Conservation (phyloP, 2,888 invertebrate species). For the Deilephila porcellus region DNA sequence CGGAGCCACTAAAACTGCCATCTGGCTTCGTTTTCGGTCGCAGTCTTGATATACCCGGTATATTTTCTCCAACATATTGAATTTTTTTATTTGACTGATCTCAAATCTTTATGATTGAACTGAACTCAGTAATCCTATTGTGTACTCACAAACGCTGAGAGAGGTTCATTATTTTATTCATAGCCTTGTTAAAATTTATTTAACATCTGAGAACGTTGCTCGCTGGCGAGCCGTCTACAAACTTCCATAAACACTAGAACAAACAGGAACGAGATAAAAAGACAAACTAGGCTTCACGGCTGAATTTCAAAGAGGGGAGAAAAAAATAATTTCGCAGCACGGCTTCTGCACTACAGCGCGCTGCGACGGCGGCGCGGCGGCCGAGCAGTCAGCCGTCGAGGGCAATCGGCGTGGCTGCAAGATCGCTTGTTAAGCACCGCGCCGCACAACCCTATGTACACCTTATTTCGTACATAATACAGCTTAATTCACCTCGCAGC, state of each 20-base stretch:
- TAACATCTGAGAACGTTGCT: background rate
- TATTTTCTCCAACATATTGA: too few relatives aligned
- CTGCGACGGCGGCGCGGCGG: constrained; percentile 1
- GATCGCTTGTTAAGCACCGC: constrained; percentile 55
- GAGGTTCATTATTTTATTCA: background rate
- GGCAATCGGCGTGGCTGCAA: constrained; percentile 52
- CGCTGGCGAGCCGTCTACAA: background rate
- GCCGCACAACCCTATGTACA: constrained; percentile 38
- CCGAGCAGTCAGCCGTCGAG: constrained; percentile 37
- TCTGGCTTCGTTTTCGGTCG: too few relatives aligned
- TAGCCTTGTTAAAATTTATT: background rate
- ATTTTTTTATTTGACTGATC: background rate
- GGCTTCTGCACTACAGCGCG: constrained; percentile 1
- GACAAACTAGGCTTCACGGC: constrained; percentile 19
- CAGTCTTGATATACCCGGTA: too few relatives aligned
- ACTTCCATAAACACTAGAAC: constrained; percentile 17
- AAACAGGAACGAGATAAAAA: constrained; percentile 22
- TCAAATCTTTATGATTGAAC: background rate
- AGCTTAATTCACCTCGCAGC: constrained; percentile 32
- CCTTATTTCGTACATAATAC: constrained; percentile 37
- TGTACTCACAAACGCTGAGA: background rate
- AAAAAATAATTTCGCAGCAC: constrained; percentile 17
- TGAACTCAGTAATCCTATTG: background rate
- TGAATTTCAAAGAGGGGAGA: constrained; percentile 16
- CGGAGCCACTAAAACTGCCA: too few relatives aligned